phyloP scores from a whole-genome alignment of 2,113 vertebrate genomes.

The Dinomys branickii region DNA sequence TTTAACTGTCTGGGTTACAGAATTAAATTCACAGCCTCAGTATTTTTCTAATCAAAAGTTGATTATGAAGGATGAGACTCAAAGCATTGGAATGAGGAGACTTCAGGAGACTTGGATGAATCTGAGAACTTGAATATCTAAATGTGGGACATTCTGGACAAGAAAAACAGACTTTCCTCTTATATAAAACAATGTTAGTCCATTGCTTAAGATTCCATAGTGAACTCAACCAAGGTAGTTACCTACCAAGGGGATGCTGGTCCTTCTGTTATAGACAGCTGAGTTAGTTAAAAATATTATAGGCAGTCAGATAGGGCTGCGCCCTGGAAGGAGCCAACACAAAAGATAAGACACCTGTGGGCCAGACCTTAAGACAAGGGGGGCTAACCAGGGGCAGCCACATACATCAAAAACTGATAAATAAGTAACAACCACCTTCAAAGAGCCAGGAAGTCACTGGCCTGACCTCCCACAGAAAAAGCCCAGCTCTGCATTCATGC shows the following conservation, averaged over 20 bases:
- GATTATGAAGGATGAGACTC: background rate
- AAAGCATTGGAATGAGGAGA: background rate
- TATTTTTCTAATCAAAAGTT: background rate
- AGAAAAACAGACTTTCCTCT: background rate
- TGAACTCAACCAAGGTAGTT: background rate
- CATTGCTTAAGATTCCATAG: background rate
- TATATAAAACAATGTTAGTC: background rate
- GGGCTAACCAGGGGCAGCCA: no score
- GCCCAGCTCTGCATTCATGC: no score
- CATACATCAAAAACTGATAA: no score
- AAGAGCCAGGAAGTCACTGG: no score
- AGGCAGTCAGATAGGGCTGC: no score
- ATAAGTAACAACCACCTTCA: no score
- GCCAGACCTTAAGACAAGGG: no score
- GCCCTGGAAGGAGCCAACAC: no score
- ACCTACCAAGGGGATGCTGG: background rate
- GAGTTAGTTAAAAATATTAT: no score
- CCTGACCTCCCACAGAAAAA: no score
- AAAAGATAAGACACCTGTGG: no score
- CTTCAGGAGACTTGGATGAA: background rate
- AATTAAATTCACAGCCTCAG: background rate
- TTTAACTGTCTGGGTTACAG: background rate
- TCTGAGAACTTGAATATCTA: conserved; percentile 11
- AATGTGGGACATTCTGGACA: background rate
- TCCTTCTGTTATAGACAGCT: no score